A percentile compares a stretch with the other conserved stretches of the same genome.
Conservation (phyloP, 2,888 invertebrate genomes). For the Tiphia femorata region DNA sequence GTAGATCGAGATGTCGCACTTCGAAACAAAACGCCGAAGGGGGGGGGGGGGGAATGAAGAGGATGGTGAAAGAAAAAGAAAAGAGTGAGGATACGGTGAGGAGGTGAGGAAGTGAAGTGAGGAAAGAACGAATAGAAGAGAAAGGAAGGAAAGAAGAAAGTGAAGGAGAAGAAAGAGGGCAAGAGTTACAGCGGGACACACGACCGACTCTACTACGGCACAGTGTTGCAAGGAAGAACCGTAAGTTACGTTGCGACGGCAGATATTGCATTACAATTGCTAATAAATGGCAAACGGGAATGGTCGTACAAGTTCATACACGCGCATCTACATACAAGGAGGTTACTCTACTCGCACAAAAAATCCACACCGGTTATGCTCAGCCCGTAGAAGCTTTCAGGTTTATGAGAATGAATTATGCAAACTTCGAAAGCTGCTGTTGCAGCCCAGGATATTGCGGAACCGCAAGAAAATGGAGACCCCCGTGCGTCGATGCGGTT, state of each 20-base stretch:
- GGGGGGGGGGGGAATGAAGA: too few species aligned
- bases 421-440: constrained; percentile 20
- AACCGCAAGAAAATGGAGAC: neutral
- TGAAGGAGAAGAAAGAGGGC: neutral
- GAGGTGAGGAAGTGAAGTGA: neutral
- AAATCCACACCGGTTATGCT: constrained; percentile 26
- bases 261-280: constrained; percentile 36
- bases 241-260: constrained; percentile 38
- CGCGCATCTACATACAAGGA: constrained; percentile 3
- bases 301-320: constrained; percentile 21
- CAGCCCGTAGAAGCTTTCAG: constrained; percentile 27
- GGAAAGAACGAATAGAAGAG: too few species aligned
- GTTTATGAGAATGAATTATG: constrained; percentile 38
- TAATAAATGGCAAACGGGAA: constrained; percentile 38
- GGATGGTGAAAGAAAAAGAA: constrained; percentile 5
- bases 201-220: neutral
- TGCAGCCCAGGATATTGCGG: constrained; percentile 6
- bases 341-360: constrained; percentile 18
- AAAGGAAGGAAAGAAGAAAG: constrained; percentile 28
- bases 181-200: neutral
- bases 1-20: too few species aligned
- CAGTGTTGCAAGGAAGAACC: constrained; percentile 20
- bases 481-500: neutral
- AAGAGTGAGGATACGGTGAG: neutral
- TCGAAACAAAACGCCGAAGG: too few species aligned